phyloP scores from a whole-genome alignment of 2,113 vertebrate species.

The Charadrius vociferus region DNA sequence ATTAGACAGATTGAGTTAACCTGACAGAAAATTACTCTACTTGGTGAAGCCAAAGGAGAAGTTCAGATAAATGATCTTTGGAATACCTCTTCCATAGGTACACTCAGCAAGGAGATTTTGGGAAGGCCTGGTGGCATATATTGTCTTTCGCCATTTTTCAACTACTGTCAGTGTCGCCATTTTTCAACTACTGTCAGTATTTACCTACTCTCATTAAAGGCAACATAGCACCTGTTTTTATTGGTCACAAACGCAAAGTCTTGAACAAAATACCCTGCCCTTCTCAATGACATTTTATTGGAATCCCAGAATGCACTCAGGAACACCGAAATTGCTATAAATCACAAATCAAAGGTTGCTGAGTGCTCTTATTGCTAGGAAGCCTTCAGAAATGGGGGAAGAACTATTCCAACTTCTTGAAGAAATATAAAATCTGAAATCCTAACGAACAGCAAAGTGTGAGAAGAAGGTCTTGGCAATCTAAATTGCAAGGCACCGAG shows the following conservation, averaged over 20 bases:
- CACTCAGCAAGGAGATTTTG: accelerated
- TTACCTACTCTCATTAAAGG: background rate
- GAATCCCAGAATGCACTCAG: background rate
- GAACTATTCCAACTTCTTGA: background rate
- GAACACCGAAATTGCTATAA: background rate
- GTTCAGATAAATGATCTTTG: background rate
- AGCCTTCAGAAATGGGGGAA: background rate
- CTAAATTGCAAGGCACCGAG: accelerated
- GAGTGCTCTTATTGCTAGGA: background rate
- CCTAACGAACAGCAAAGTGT: background rate
- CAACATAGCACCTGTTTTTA: background rate
- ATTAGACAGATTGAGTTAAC: background rate
- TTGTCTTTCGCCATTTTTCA: background rate
- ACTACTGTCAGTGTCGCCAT: background rate
- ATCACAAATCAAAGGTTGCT: background rate
- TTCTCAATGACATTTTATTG: background rate
- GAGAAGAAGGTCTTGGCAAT: background rate
- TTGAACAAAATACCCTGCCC: background rate
- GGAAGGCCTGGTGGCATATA: background rate
- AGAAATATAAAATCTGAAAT: background rate
- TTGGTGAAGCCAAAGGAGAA: background rate
- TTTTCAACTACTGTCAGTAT: background rate
- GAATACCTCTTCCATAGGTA: background rate
- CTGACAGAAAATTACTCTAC: background rate
- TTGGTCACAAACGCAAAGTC: background rate